Evolutionary conservation across 2,797 vertebrate species (phyloP), one percentile per base, ranked within the genome.

Genomic region (Halcyon chelicuti): DNA sequence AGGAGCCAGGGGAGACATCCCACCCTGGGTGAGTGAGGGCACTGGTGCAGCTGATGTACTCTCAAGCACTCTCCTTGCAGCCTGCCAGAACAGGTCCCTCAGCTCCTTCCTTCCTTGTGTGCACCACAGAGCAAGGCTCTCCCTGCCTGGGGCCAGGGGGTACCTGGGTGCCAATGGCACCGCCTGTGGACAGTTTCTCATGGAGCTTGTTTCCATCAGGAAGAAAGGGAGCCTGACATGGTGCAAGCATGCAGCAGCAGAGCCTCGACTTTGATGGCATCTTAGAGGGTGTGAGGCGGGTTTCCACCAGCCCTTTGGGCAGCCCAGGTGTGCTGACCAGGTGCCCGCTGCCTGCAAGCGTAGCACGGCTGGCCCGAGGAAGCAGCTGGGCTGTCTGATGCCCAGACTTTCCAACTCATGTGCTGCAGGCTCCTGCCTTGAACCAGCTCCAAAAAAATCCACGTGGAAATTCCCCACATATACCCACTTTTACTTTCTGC

Each of bases 211-310:
- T 51, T 62, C 63, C 46, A 15, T 9, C n/a, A 26, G 39, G 11
- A 76, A 40, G 28, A 49, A 79, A 35, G 0, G 0, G 21, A 42
- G 17, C 6, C 1, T 62, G 52, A 33, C 52, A 18, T 71, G 81
- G 25, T 2, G 1, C 0, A 1, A 55, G 17, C 1, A 1, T 10
- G 2, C 75, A 33, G 28, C 31, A n/a, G 67, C 46, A 63, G 22
- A 9, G 22, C 57, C 68, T 61, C 1, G 0, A 6, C 20, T 26
- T 58, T 29, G 46, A 33, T 54, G 61, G 54, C 66, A n/a, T 8
- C 46, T 58, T 25, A 19, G 46, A 33, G 9, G 26, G 37, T 0
- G 1, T 0, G 1, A 39, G 44, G 44, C 2, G 7, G 25, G 52
- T 25, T 52, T 70, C 28, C 20, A 3, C 3, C 21, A 21, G n/a